Conservation (phyloP, 1,140 invertebrate species). For the Brachionus sp. region DNA sequence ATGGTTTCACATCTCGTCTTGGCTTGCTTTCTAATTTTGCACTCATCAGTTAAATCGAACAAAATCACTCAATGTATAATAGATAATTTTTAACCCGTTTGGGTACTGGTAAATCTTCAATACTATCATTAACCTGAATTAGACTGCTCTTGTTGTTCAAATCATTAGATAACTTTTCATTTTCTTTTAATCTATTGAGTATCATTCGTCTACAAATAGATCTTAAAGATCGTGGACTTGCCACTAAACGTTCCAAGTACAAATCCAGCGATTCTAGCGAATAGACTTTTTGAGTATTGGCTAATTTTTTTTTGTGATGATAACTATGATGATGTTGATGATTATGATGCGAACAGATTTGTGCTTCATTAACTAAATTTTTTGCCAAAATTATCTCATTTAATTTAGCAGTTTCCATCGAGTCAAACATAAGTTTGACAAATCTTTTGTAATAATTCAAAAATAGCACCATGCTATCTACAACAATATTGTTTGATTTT, state of each 20-base stretch:
- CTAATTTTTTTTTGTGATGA: not conserved
- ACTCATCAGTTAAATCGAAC: not conserved
- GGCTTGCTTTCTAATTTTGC: not conserved
- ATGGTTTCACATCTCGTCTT: conserved; percentile 14
- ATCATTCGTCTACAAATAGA: conserved; percentile 21
- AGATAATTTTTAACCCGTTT: conserved; percentile 38
- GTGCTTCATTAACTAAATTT: not conserved
- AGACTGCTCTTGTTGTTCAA: not conserved
- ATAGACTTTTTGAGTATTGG: not conserved
- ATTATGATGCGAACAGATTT: conserved; percentile 12
- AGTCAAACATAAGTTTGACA: conserved; percentile 36
- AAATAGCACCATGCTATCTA: conserved; percentile 25
- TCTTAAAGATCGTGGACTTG: conserved; percentile 12
- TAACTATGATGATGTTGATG: conserved; percentile 11
- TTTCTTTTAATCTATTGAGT: not conserved
- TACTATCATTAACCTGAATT: not conserved
- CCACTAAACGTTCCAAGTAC: not conserved
- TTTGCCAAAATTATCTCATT: not conserved
- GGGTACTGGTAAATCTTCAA: not conserved
- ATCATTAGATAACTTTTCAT: not conserved
- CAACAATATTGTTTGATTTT: conserved; percentile 35
- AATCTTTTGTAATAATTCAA: conserved; percentile 35
- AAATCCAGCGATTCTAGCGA: conserved; percentile 26
- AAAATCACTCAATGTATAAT: conserved; percentile 34
- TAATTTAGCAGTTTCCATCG: conserved; percentile 4